Evolutionary conservation across 2,797 vertebrate species (phyloP).

Genomic region (Eurystomus glaucurus): DNA sequence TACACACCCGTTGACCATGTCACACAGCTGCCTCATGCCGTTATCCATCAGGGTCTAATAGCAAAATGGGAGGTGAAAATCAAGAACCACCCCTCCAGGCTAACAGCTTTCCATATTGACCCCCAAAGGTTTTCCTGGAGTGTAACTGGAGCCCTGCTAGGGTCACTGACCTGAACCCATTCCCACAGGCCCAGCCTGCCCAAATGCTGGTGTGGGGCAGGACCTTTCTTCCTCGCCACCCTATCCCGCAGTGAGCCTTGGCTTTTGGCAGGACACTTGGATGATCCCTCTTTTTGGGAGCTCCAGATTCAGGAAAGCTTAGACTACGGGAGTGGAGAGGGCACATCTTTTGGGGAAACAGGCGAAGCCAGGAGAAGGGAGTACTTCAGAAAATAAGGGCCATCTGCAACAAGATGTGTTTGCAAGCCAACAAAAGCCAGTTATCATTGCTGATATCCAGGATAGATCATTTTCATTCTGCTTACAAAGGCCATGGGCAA

Average conservation of each 20-base stretch:
- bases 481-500: background rate
- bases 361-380: background rate
- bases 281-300: background rate
- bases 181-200: fast-evolving
- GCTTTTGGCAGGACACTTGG: background rate
- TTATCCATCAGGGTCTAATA: background rate
- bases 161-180: background rate
- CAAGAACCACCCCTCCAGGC: background rate
- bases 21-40: background rate
- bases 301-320: background rate
- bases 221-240: background rate
- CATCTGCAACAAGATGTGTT: background rate
- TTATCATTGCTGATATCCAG: background rate
- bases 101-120: background rate
- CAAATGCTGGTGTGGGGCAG: background rate
- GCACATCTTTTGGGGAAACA: fast-evolving
- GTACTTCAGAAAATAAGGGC: fast-evolving
- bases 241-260: background rate
- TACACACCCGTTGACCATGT: fast-evolving
- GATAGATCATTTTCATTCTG: background rate
- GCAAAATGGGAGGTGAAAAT: background rate
- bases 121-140: background rate
- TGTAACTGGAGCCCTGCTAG: background rate
- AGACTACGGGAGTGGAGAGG: background rate
- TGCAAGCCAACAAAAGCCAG: background rate